Evolutionary conservation across 2,888 invertebrate species (phyloP), one percentile per base, ranked within the genome.

Genomic region (Patella depressa): DNA sequence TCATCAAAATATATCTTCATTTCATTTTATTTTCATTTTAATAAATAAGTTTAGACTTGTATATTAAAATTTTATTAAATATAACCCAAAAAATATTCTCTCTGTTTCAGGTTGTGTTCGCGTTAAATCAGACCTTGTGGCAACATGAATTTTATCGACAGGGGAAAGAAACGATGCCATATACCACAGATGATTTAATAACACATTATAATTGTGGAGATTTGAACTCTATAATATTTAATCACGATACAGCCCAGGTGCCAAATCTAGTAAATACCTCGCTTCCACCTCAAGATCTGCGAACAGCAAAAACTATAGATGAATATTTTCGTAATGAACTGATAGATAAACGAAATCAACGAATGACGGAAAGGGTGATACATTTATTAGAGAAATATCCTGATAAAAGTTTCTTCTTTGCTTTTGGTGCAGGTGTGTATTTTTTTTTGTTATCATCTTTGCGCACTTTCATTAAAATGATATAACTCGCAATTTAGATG

Each of bases 381-480:
- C 85, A 89, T 73, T 87, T 93, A 70, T 88, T 93, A n/a, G 80
- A 86, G 45, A 85, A 88, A n/a, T 85, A 92, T 82, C 92, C 92
- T 0, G 86, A 91, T 73, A 87, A 90, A 76, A 92, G 91, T 75
- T 92, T 92, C 86, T 93, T 93, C 88, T 93, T 93, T 83, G 93
- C 93, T 71, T 92, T 93, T 83, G 93, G 93, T 80, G 93, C 93
- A 83, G 93, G 93, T 92, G 83, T 84, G 85, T 78, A n/a, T 34
- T 5, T 17, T 15, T 54, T 74, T 53, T 15, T 59, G 2, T 73
- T 65, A 14, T 45, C 45, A 9, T 9, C 45, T 45, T 9, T 45
- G 45, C 45, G 9, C 45, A 45, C 29, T 29, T 29, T 29, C 29
- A 29, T 9, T 45, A 9, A 45, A 45, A 45, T 9, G 34, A 34